These are phyloP conservation scores for Spatulosminthurus flaviceps DNA, from an alignment of 2,888 invertebrate species.

Conservation along the genomic window DNA sequence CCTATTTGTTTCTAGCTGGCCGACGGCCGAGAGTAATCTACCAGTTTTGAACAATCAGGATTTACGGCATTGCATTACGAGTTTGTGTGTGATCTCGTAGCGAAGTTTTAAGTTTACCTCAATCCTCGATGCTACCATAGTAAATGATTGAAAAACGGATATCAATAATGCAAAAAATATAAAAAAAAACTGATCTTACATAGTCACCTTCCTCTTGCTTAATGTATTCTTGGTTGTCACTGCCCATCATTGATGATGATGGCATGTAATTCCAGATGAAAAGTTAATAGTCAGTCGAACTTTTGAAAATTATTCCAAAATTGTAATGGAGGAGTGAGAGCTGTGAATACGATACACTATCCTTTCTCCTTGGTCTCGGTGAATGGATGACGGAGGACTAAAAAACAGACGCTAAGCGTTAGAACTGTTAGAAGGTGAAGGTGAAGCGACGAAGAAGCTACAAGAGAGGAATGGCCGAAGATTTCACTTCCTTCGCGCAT, in stretches of 20 bases:
- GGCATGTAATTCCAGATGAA: neutral
- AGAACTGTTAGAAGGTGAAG: conserved; percentile 18
- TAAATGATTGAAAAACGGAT: too few species aligned
- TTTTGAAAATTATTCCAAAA: neutral
- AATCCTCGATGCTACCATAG: too few species aligned
- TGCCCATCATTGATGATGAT: conserved; percentile 55
- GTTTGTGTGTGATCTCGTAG: too few species aligned
- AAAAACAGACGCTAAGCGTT: neutral
- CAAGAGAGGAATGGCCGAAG: neutral
- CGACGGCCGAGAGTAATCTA: too few species aligned
- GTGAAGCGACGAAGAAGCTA: neutral
- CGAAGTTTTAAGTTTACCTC: too few species aligned
- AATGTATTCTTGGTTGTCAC: conserved; percentile 58
- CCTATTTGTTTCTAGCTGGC: too few species aligned
- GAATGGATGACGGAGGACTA: neutral
- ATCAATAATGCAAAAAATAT: too few species aligned
- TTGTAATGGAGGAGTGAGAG: neutral
- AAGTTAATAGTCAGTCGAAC: neutral
- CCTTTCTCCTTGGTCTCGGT: too few species aligned
- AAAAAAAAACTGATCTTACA: too few species aligned
- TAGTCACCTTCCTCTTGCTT: conserved; percentile 55
- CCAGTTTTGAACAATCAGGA: too few species aligned
- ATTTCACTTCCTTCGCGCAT: neutral
- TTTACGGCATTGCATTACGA: too few species aligned
- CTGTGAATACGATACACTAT: too few species aligned